A percentile compares a stretch with the other conserved stretches of the same genome.
Conservation (phyloP, 1,140 invertebrate genomes). For the Tetramorium simillimum region DNA sequence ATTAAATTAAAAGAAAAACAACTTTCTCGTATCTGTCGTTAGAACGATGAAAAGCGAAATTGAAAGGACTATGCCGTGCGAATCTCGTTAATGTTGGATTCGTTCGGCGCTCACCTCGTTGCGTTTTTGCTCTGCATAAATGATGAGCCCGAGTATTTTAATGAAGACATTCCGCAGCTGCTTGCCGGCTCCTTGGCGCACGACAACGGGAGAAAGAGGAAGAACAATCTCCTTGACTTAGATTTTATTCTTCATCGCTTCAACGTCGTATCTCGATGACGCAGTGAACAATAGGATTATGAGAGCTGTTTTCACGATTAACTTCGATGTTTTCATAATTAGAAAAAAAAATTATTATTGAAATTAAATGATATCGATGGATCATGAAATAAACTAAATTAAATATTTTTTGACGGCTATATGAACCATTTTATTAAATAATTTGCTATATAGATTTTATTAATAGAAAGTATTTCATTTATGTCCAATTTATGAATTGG, state of each 20-base stretch:
- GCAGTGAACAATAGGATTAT: slow-evolving; percentile 28
- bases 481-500: not conserved
- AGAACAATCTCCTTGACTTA: slow-evolving; percentile 59
- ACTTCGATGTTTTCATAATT: not conserved
- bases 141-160: slow-evolving; percentile 81
- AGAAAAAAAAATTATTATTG: not conserved
- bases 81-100: slow-evolving; percentile 44
- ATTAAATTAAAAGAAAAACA: not conserved
- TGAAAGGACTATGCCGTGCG: not conserved
- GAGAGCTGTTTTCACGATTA: not conserved
- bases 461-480: not conserved
- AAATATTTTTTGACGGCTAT: not conserved
- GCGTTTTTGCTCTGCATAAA: slow-evolving; percentile 82
- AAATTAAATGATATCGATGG: not conserved
- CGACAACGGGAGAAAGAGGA: slow-evolving; percentile 65
- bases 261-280: not conserved
- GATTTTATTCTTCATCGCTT: slow-evolving; percentile 55
- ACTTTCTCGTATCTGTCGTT: not conserved
- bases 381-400: not conserved
- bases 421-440: not conserved
- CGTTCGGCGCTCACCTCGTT: slow-evolving; percentile 70
- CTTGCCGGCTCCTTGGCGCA: slow-evolving; percentile 74
- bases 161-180: slow-evolving; percentile 81
- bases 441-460: not conserved
- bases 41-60: not conserved